Evolutionary conservation across 2,113 vertebrate species (phyloP), one percentile per base, ranked within the genome.

Genomic region (Cyanoliseus patagonus): DNA sequence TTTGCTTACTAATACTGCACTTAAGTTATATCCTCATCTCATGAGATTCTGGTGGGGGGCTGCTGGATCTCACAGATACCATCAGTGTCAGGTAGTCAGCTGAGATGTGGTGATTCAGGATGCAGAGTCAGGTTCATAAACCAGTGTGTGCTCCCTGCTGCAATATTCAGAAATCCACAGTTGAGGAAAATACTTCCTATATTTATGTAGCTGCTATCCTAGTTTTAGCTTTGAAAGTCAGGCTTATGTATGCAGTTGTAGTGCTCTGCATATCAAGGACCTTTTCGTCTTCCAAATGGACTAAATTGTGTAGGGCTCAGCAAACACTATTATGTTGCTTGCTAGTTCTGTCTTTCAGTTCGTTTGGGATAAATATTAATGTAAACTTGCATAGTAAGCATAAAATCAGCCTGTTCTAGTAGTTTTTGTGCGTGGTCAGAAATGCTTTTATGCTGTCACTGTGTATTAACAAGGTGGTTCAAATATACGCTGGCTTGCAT

Each of bases 311-410:
- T 53, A 73, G 77, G 57, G 49, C 66, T 95, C 89, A 94, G 90
- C 51, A 91, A 83, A 77, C 33, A 46, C 66, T 79, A 22, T 68
- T 79, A 46, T 64, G 39, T 81, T 93, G 87, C 83, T 81, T 35
- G 24, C 49, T 92, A 30, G 25, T 78, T 93, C 70, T 94, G 69
- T 81, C 70, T 75, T 83, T 86, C 83, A 75, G 84, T 90, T 94
- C 24, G 28, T 95, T 95, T 93, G 95, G 94, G 84, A 92, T 88
- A 95, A 96, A 92, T 91, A 80, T 77, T 96, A 74, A 76, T 46
- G 70, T 55, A 90, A 88, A 83, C 33, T 87, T 94, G 79, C 78
- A 51, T 24, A 8, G 49, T 68, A 93, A 96, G 87, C 78, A 93
- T 67, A 95, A 94, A 81, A 69, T 64, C 72, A 76, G 72, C 90